A percentile compares a stretch with the other conserved stretches of the same genome.
phyloP scores from a whole-genome alignment of 1,140 invertebrate species.

The Mesaphorura yosii region DNA sequence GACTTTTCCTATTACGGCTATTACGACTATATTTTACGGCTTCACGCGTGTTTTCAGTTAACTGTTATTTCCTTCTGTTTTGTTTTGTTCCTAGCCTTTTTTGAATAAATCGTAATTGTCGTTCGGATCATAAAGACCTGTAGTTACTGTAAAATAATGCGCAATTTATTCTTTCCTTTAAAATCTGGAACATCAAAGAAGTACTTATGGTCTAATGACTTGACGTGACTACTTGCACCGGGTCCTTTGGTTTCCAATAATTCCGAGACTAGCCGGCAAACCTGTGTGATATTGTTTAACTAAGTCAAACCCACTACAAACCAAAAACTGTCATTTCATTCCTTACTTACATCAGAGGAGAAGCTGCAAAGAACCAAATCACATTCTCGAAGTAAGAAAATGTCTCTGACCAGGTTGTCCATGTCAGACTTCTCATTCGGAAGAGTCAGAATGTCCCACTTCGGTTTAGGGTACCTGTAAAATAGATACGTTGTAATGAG shows the following conservation, averaged over 20 bases:
- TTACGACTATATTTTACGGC: too few relatives aligned
- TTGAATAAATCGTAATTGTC: too few relatives aligned
- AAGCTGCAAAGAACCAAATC: slow-evolving; percentile 12
- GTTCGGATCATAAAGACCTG: too few relatives aligned
- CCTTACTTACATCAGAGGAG: slow-evolving; percentile 15
- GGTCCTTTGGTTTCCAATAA: slow-evolving; percentile 1
- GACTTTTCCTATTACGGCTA: too few relatives aligned
- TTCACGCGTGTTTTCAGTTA: too few relatives aligned
- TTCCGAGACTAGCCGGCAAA: slow-evolving; percentile 10
- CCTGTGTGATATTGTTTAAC: background rate
- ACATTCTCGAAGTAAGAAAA: slow-evolving; percentile 12
- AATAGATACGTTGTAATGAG: too few relatives aligned
- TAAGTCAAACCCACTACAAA: background rate
- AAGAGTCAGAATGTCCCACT: slow-evolving; percentile 10
- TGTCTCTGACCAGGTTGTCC: slow-evolving; percentile 15
- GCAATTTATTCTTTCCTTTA: slow-evolving; percentile 4
- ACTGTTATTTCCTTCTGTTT: too few relatives aligned
- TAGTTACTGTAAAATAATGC: slow-evolving; percentile 11
- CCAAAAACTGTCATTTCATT: background rate
- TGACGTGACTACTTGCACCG: background rate
- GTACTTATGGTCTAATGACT: slow-evolving; percentile 7
- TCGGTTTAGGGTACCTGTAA: slow-evolving; percentile 6
- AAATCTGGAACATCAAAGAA: background rate
- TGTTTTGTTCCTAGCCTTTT: too few relatives aligned
- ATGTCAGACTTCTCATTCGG: background rate